phyloP scores from a whole-genome alignment of 2,113 vertebrate genomes.

The Coptodon bakossiorum region DNA sequence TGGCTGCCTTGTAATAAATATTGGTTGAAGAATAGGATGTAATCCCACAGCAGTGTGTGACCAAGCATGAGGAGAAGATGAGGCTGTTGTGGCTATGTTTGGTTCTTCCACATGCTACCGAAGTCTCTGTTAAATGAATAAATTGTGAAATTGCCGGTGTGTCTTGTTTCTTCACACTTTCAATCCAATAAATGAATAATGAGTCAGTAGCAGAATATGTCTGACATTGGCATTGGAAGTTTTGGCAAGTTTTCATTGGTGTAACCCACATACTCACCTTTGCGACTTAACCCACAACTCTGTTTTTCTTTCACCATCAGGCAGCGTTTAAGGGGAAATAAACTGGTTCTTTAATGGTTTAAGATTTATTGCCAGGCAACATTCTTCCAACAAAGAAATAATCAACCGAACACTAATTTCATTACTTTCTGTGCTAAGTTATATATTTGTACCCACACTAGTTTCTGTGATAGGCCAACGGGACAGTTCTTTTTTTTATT shows the following conservation, averaged over 20 bases:
- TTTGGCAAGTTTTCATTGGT: not conserved
- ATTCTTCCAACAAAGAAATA: not conserved
- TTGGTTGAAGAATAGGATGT: not conserved
- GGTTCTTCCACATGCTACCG: not conserved
- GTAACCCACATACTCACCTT: not conserved
- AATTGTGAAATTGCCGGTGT: not conserved
- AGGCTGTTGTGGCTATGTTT: not conserved
- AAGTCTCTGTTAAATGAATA: not conserved
- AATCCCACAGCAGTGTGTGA: not conserved
- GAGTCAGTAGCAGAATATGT: not conserved
- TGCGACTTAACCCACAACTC: not conserved
- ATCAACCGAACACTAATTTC: fast-evolving
- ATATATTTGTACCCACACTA: not conserved
- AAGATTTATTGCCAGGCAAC: not conserved
- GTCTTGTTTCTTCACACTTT: fast-evolving
- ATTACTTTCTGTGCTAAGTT: not conserved
- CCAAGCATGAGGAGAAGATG: not conserved
- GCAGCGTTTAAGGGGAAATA: not conserved
- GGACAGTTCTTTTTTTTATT: not conserved
- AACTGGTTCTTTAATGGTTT: not conserved
- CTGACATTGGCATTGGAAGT: not conserved
- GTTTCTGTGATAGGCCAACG: not conserved
- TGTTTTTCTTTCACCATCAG: not conserved
- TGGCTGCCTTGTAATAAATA: not conserved
- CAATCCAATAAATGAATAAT: not conserved